Evolutionary conservation across 1,140 invertebrate species (phyloP).

Genomic region (Drosophila pectinifera): DNA sequence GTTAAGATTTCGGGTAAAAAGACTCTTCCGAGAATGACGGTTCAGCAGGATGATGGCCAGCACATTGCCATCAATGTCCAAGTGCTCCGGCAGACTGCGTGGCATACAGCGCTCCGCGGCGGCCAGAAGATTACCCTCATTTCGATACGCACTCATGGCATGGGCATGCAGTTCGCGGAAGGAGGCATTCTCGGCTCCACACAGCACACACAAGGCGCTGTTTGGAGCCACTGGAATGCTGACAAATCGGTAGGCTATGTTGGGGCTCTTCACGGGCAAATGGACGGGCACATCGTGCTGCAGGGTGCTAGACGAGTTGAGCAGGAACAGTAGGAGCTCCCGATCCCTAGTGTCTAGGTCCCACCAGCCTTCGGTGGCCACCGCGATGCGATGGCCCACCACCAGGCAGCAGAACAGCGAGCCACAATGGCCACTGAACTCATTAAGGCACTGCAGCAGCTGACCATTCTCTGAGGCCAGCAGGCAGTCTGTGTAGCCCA

Average conservation of each 20-base stretch:
- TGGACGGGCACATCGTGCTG: constrained; percentile 91
- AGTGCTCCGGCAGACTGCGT: constrained; percentile 66
- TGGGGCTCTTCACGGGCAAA: constrained; percentile 91
- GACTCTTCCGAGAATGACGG: constrained; percentile 52
- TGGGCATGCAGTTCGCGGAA: constrained; percentile 66
- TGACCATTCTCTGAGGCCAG: constrained; percentile 88
- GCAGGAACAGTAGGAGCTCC: constrained; percentile 89
- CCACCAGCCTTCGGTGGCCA: constrained; percentile 93
- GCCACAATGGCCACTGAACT: constrained; percentile 88
- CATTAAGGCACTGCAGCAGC: constrained; percentile 87
- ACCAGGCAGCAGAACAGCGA: constrained; percentile 92
- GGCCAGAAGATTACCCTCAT: constrained; percentile 56
- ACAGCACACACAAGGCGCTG: constrained; percentile 65
- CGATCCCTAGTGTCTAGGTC: constrained; percentile 89
- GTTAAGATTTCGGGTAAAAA: constrained; percentile 72
- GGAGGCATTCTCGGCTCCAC: constrained; percentile 71
- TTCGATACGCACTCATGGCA: constrained; percentile 66
- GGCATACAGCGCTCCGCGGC: constrained; percentile 70
- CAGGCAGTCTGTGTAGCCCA: constrained; percentile 88
- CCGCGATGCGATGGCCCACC: constrained; percentile 89
- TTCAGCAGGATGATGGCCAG: constrained; percentile 76
- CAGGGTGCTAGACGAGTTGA: constrained; percentile 87
- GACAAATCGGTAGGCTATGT: constrained; percentile 77
- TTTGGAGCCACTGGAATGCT: constrained; percentile 71
- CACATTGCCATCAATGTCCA: constrained; percentile 73